Conservation (phyloP, 2,113 vertebrate genomes). For the Danionella cerebrum region DNA sequence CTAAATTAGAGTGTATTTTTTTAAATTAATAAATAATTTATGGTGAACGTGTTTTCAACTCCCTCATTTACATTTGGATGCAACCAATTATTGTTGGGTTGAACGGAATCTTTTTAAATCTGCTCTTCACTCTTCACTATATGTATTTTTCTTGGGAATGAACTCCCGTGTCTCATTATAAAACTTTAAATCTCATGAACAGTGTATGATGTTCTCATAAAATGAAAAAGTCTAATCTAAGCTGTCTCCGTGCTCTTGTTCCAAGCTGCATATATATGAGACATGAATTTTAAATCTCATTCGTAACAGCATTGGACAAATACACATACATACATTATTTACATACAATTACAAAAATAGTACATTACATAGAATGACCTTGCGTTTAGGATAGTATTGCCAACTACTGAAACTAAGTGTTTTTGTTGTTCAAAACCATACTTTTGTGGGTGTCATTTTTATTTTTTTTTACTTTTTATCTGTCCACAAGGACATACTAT, state of each 20-base stretch:
- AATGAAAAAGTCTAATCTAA: neutral
- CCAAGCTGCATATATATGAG: slow-evolving; percentile 8
- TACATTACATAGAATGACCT: too few relatives aligned
- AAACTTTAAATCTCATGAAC: neutral
- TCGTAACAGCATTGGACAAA: too few relatives aligned
- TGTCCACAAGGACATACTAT: too few relatives aligned
- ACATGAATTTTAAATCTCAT: slow-evolving; percentile 5
- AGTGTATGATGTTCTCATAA: neutral
- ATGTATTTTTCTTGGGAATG: slow-evolving; percentile 9
- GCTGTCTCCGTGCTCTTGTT: neutral
- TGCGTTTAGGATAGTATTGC: too few relatives aligned
- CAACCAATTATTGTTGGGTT: slow-evolving; percentile 10
- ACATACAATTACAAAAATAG: too few relatives aligned
- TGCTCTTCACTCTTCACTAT: neutral
- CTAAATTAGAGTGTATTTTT: too few relatives aligned
- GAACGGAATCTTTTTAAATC: slow-evolving; percentile 11
- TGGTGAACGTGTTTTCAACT: neutral
- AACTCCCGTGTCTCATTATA: neutral
- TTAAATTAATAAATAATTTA: too few relatives aligned
- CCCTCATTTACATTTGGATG: neutral
- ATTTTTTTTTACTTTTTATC: too few relatives aligned
- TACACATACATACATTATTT: neutral
- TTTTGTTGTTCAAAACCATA: too few relatives aligned
- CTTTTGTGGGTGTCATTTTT: too few relatives aligned
- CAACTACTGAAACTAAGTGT: too few relatives aligned